Conservation (phyloP, 2,797 vertebrate species). For the Gadopsis bispinosus region DNA sequence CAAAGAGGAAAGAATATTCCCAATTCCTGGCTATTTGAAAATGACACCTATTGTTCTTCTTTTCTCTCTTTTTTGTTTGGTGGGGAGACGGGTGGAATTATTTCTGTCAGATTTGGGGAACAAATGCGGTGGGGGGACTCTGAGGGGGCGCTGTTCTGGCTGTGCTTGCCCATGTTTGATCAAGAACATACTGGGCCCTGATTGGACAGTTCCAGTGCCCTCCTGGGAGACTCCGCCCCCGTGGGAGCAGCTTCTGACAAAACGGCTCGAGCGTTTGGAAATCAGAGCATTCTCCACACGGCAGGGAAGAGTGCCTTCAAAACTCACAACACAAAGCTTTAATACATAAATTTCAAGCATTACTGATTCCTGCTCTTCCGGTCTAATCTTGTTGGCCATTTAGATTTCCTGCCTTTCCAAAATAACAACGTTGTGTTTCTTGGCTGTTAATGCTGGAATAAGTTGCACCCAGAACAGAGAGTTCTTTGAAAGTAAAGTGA, state of each 20-base stretch:
- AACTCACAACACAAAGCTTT: constrained; percentile 87
- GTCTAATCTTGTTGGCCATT: constrained; percentile 85
- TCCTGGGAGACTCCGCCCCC: constrained; percentile 85
- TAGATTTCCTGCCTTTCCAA: constrained; percentile 79
- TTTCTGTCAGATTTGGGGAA: constrained; percentile 81
- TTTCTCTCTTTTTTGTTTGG: constrained; percentile 56
- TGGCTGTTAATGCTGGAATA: constrained; percentile 63
- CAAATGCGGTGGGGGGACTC: constrained; percentile 70
- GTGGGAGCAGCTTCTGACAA: constrained; percentile 84
- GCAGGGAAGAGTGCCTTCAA: constrained; percentile 86
- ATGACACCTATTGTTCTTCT: constrained; percentile 78
- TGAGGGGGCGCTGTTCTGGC: constrained; percentile 78
- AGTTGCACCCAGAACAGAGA: constrained; percentile 49
- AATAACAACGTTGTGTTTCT: constrained; percentile 67
- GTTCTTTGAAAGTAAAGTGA: constrained; percentile 33
- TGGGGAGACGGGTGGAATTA: constrained; percentile 65
- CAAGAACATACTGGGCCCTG: constrained; percentile 72
- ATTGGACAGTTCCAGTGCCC: constrained; percentile 82
- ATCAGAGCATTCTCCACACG: constrained; percentile 89
- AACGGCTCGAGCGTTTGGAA: constrained; percentile 84
- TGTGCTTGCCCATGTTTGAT: constrained; percentile 82
- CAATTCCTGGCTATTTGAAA: constrained; percentile 67
- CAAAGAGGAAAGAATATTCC: constrained; percentile 65
- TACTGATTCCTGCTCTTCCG: constrained; percentile 87
- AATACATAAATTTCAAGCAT: constrained; percentile 91